Percentiles rank a stretch among this genome's conserved stretches.
These are phyloP conservation scores for Drosophila melanosoma DNA, from an alignment of 2,888 invertebrate species.

Conservation along the genomic window DNA sequence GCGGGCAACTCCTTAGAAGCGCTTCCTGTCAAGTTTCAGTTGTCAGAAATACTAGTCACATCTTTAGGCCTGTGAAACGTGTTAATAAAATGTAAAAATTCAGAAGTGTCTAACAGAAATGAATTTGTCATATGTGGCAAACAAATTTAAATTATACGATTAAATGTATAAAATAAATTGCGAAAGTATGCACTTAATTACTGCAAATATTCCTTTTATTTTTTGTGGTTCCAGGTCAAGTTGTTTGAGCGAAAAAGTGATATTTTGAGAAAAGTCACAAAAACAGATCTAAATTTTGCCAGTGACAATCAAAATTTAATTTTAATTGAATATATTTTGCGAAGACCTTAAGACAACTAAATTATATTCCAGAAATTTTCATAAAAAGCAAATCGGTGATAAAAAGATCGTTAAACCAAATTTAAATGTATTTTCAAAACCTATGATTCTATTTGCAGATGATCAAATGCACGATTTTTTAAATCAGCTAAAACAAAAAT, in stretches of 20 bases:
- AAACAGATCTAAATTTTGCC: background rate
- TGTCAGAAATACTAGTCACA: background rate
- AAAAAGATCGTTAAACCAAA: background rate
- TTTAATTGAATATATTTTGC: background rate
- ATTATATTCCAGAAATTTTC: background rate
- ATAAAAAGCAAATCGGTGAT: background rate
- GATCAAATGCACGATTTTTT: constrained; percentile 31
- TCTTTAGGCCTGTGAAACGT: background rate
- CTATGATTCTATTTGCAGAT: constrained; percentile 31
- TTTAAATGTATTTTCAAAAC: background rate
- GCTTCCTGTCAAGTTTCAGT: background rate
- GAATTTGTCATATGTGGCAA: background rate
- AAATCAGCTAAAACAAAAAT: constrained; percentile 13
- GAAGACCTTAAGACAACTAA: background rate
- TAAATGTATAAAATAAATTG: background rate
- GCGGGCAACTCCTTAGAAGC: constrained; percentile 17
- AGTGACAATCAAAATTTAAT: background rate
- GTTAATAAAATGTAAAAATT: too few relatives aligned
- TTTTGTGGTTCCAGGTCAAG: background rate
- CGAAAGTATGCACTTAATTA: background rate
- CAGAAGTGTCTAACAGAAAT: background rate
- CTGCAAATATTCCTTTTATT: background rate
- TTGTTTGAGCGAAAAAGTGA: background rate
- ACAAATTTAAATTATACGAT: background rate
- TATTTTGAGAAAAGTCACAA: background rate